Percentiles rank a stretch among this genome's conserved stretches.
These are phyloP conservation scores for Cephus runcator DNA, from an alignment of 2,888 invertebrate species.

Conservation along the genomic window DNA sequence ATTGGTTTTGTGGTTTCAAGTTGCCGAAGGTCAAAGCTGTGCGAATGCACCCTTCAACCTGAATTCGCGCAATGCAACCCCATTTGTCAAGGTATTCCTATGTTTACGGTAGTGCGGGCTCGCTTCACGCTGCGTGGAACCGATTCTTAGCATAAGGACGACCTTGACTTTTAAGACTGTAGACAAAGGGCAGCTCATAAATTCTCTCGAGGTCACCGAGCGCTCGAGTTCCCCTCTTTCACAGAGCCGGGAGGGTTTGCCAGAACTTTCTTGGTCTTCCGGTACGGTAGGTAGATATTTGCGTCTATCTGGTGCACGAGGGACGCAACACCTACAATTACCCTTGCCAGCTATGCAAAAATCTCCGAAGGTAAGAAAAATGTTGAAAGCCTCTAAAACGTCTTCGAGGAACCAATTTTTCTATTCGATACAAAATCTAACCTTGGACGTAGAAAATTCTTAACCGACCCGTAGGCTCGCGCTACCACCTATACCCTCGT, in stretches of 20 bases:
- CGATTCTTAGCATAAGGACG: slow-evolving; percentile 46
- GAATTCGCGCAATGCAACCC: slow-evolving; percentile 2
- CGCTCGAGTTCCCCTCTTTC: slow-evolving; percentile 28
- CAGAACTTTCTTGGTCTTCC: slow-evolving; percentile 11
- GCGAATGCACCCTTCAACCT: background rate
- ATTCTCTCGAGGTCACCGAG: slow-evolving; percentile 56
- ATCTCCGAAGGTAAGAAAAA: background rate
- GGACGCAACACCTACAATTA: background rate
- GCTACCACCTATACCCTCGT: background rate
- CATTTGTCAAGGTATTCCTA: slow-evolving; percentile 43
- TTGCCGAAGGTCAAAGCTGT: background rate
- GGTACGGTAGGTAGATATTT: background rate
- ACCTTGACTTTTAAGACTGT: slow-evolving; percentile 53
- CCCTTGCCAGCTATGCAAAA: background rate
- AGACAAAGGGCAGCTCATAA: slow-evolving; percentile 56
- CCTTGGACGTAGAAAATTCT: background rate
- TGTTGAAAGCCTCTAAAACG: background rate
- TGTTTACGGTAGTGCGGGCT: slow-evolving; percentile 54
- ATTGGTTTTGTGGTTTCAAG: background rate
- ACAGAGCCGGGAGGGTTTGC: slow-evolving; percentile 28
- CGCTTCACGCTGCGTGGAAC: slow-evolving; percentile 52
- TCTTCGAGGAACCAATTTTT: background rate
- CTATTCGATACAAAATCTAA: background rate
- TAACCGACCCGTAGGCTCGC: background rate
- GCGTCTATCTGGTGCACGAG: background rate